Evolutionary conservation across 2,797 vertebrate species (phyloP), one percentile per base, ranked within the genome.

Genomic region (Labeo calbasu): DNA sequence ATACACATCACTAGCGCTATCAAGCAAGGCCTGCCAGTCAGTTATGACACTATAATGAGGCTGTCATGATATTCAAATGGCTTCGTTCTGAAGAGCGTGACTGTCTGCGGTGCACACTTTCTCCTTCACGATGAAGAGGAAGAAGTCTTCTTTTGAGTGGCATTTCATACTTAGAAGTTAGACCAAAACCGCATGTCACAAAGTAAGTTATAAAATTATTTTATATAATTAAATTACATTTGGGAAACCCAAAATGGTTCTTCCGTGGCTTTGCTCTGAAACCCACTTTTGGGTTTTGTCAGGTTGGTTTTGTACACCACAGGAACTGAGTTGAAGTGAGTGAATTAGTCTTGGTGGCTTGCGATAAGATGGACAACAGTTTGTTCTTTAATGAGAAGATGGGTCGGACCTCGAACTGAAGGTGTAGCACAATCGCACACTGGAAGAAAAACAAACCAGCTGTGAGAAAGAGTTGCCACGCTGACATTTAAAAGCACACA

Each of bases 21-120:
- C 92, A 91, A 88, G 63, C 63, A 91, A 89, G 92, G 90, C 93
- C 95, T 95, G 94, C 94, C 94, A 95, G 91, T 94, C 92, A 93
- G 92, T 94, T 93, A 94, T 93, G 93, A 94, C 94, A 94, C 93
- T 94, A 96, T 96, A 96, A 96, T 95, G 94, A 96, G 95, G 92
- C 94, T 96, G 96, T 96, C 95, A 95, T 92, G 93, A 92, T 95
- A 96, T 95, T 96, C 95, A 96, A 95, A 96, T 95, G 94, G 93
- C 92, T 94, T 87, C 2, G 90, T 23, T 55, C 28, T 75, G 48
- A 86, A 40, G 63, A 84, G 53, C 43, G 46, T 65, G 81, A 68
- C 46, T 46, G 43, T 76, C 68, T 83, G 50, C 19, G 43, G 51
- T 55, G 59, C 55, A 66, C 48, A 59, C 50, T 69, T 43, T 82